phyloP scores from a whole-genome alignment of 2,113 vertebrate genomes.

The Crocuta crocuta region DNA sequence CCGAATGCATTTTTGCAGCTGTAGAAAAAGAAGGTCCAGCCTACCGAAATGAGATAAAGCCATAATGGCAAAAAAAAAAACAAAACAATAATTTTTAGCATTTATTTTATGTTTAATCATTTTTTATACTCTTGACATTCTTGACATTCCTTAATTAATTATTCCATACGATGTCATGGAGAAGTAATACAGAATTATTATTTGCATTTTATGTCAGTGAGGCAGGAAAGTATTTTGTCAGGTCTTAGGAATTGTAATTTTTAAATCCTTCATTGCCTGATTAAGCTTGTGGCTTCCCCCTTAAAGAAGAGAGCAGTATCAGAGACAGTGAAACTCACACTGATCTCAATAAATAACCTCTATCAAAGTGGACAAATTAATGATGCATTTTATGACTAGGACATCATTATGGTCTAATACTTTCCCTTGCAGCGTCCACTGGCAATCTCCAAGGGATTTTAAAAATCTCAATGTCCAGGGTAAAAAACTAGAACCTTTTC shows the following conservation, averaged over 20 bases:
- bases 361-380: conserved; percentile 70
- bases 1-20: conserved; percentile 68
- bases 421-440: background rate
- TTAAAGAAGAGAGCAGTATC: conserved; percentile 15
- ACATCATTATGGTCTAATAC: conserved; percentile 47
- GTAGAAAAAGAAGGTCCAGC: conserved; percentile 42
- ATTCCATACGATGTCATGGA: background rate
- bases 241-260: conserved; percentile 11
- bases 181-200: conserved; percentile 53
- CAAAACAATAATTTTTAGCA: background rate
- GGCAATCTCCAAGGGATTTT: conserved; percentile 28
- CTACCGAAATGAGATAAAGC: conserved; percentile 38
- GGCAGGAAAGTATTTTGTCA: conserved; percentile 59
- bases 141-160: conserved; percentile 37
- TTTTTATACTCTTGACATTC: conserved; percentile 46
- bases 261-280: conserved; percentile 33
- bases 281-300: background rate
- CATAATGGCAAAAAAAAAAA: conserved; percentile 54
- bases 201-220: conserved; percentile 48
- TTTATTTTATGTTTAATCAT: conserved; percentile 57
- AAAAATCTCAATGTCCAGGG: background rate
- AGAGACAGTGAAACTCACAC: conserved; percentile 15
- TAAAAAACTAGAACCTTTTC: conserved; percentile 40
- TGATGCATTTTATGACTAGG: conserved; percentile 68
- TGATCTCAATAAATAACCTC: conserved; percentile 71